Percentiles rank a stretch among this genome's conserved stretches.
phyloP scores from a whole-genome alignment of 2,888 invertebrate species.

The Unio delphinus region DNA sequence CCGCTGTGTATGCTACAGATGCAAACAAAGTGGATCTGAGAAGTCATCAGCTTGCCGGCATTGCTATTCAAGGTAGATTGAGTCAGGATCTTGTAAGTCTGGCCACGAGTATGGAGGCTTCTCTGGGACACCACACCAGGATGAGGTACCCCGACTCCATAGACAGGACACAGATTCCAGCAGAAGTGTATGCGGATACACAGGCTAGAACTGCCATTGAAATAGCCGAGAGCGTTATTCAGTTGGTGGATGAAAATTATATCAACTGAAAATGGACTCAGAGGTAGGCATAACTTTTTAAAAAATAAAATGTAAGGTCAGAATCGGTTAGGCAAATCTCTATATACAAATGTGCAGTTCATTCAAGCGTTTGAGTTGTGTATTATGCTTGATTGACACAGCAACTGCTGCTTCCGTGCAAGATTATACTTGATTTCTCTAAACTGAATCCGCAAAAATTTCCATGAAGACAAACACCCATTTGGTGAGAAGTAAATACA shows the following conservation, averaged over 20 bases:
- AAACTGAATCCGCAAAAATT: too few relatives aligned
- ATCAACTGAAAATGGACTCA: too few relatives aligned
- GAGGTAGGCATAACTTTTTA: too few relatives aligned
- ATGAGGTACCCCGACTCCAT: conserved; percentile 19
- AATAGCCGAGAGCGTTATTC: conserved; percentile 10
- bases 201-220: conserved; percentile 12
- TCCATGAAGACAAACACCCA: too few relatives aligned
- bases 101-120: conserved; percentile 5
- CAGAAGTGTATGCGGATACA: conserved; percentile 13
- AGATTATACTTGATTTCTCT: too few relatives aligned
- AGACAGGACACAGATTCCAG: conserved; percentile 12
- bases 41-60: background rate
- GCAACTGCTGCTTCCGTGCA: too few relatives aligned
- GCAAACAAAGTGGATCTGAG: conserved; percentile 1
- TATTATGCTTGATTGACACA: too few relatives aligned
- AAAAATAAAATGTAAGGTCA: too few relatives aligned
- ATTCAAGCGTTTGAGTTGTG: too few relatives aligned
- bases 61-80: background rate
- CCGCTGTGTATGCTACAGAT: conserved; percentile 8
- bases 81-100: background rate
- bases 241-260: conserved; percentile 1
- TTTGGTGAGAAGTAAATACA: too few relatives aligned
- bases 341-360: too few relatives aligned
- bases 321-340: too few relatives aligned
- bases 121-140: conserved; percentile 12